Conservation (phyloP, 2,888 invertebrate species). For the Mactromeris polynyma region DNA sequence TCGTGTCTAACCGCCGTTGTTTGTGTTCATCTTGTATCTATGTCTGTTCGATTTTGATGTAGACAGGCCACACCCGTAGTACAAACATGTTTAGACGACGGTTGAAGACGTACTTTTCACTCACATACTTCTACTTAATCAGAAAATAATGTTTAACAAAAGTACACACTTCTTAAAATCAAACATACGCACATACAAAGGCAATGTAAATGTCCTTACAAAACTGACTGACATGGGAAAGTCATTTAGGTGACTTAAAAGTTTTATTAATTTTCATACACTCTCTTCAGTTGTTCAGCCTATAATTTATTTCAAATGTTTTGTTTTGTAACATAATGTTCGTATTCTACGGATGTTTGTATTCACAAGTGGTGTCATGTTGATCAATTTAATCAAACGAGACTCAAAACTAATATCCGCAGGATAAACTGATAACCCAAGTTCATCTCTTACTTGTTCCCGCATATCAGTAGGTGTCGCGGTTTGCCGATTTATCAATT, state of each 20-base stretch:
- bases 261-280: not conserved
- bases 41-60: too few species aligned
- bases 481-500: slow-evolving; percentile 29
- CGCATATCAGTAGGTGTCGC: slow-evolving; percentile 6
- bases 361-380: slow-evolving; percentile 27
- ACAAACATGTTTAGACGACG: too few species aligned
- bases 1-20: too few species aligned
- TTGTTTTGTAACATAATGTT: slow-evolving; percentile 29
- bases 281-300: not conserved
- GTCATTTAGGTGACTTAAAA: not conserved
- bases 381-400: slow-evolving; percentile 33
- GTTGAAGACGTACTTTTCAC: too few species aligned
- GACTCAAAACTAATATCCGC: slow-evolving; percentile 32
- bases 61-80: too few species aligned
- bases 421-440: slow-evolving; percentile 29
- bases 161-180: too few species aligned
- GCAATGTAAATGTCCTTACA: not conserved
- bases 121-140: too few species aligned
- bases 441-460: slow-evolving; percentile 1
- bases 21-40: too few species aligned
- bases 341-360: slow-evolving; percentile 10
- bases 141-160: too few species aligned
- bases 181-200: not conserved
- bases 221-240: not conserved
- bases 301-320: slow-evolving; percentile 30